Evolutionary conservation across 2,113 vertebrate genomes (phyloP).

Genomic region (Mesembrinibis cayennensis): DNA sequence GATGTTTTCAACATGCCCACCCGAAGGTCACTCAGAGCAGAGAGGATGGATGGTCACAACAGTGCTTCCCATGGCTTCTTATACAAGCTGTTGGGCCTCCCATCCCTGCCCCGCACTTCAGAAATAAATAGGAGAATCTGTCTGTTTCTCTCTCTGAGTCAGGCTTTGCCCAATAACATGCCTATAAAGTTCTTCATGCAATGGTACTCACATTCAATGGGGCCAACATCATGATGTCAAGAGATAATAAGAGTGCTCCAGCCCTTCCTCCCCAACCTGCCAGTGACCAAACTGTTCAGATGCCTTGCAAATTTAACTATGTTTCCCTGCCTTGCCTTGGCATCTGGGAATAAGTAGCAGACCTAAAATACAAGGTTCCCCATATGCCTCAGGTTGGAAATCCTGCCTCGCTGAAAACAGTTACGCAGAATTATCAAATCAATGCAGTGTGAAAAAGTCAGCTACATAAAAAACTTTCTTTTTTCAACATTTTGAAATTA

Average conservation of each 20-base stretch:
- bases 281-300: neutral
- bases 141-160: neutral
- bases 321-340: neutral
- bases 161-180: neutral
- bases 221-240: neutral
- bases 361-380: neutral
- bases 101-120: neutral
- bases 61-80: neutral
- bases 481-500: neutral
- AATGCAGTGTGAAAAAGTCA: neutral
- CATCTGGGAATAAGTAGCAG: neutral
- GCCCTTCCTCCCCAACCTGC: neutral
- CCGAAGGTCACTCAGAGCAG: neutral
- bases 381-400: neutral
- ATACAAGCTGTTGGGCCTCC: neutral
- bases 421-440: neutral
- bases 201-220: neutral
- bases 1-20: neutral
- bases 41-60: neutral
- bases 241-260: neutral
- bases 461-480: neutral
- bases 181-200: neutral
- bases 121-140: neutral
- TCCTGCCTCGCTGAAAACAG: neutral
- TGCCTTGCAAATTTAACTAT: neutral